Base-by-base conservation (phyloP, 2,113 vertebrate genomes). In the Megaceryle torquata region DNA sequence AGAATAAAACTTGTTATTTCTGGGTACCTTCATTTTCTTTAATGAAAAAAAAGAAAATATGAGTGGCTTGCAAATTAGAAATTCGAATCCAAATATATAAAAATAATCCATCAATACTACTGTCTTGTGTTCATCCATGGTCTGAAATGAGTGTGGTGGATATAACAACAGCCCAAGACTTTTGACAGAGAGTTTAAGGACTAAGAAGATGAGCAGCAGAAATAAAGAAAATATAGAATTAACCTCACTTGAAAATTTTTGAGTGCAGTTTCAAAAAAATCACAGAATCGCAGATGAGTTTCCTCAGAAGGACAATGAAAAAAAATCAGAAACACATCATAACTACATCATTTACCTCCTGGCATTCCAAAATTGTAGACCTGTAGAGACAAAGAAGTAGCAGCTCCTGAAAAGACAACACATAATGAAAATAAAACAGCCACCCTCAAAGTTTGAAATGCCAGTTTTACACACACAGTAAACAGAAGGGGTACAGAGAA, bases 341-440 rank as follows among this genome's bases (percentile, higher is more conserved):
- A 84, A 84, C 48, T 54, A 25, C 26, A 43, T 57, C 29, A 59
- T 24, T 50, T 75, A 41, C 63, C 64, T 56, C 37, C 8, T 37
- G 31, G 21, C 20, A 50, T 31, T 35, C 31, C 22, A 29, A 28
- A 78, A 31, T 11, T 31, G 5, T 41, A 56, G 48, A 43, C 25
- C 18, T 21, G 25, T 20, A 37, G 57, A 56, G 20, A 43, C n/a
- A 46, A 72, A 59, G 9, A 65, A 51, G 44, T 8, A 31, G 13
- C 51, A 70, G 41, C 31, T 64, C 17, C 18, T 26, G 41, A 56
- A 56, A 57, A 43, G 21, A 54, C 10, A 75, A 11, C 7, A 25
- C 35, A 44, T 0, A 2, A 31, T 0, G 2, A 16, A 33, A 50
- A n/a, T 35, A 17, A 70, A 31, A 16, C 13, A 44, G 29, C 16